phyloP scores from a whole-genome alignment of 1,140 invertebrate genomes.

The Bradynema listronoti region DNA sequence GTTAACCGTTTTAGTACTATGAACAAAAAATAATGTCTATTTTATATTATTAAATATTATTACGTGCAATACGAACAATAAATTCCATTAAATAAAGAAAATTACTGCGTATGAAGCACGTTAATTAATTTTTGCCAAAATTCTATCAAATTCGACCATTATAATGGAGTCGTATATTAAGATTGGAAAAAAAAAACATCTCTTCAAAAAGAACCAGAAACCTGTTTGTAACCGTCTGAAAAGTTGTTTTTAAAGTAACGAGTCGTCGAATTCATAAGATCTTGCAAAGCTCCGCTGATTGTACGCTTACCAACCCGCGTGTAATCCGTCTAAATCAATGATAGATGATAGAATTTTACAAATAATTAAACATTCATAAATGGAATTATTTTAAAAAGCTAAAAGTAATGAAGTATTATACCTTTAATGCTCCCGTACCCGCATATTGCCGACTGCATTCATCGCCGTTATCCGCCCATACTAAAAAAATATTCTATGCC shows the following conservation, averaged over 20 bases:
- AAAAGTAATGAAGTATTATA: too few species aligned
- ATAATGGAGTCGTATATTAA: slow-evolving; percentile 75
- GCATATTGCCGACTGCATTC: slow-evolving; percentile 85
- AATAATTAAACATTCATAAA: too few species aligned
- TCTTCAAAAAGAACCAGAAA: slow-evolving; percentile 27
- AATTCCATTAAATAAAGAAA: neutral
- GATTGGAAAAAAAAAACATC: slow-evolving; percentile 7
- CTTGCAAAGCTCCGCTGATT: slow-evolving; percentile 72
- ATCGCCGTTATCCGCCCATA: slow-evolving; percentile 99
- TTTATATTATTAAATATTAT: too few species aligned
- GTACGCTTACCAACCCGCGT: slow-evolving; percentile 79
- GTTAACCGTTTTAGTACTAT: too few species aligned
- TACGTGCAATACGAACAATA: too few species aligned
- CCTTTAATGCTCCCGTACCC: slow-evolving; percentile 87
- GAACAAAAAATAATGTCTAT: too few species aligned
- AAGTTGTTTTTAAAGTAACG: slow-evolving; percentile 98
- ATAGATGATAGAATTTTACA: too few species aligned
- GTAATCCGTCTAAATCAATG: too few species aligned
- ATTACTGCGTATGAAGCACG: neutral
- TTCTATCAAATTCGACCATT: slow-evolving; percentile 65
- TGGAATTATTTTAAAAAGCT: too few species aligned
- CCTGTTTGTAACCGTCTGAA: slow-evolving; percentile 85
- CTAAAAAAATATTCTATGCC: slow-evolving; percentile 55
- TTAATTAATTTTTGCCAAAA: neutral
- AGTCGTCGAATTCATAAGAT: slow-evolving; percentile 81